These are phyloP conservation scores for Tetramorium bicarinatum DNA, from an alignment of 2,888 invertebrate genomes.

Conservation along the genomic window DNA sequence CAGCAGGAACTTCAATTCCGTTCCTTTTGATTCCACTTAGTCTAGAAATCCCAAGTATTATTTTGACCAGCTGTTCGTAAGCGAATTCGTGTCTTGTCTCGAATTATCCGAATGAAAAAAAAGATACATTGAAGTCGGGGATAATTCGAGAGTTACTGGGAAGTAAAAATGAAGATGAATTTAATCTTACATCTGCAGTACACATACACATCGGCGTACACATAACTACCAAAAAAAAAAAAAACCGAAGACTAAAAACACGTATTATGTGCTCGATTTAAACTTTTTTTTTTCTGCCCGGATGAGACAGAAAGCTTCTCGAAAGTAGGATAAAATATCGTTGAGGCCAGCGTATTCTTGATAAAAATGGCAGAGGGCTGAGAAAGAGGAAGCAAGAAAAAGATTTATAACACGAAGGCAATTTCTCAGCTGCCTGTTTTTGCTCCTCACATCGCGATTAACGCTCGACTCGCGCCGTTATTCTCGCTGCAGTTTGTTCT, in stretches of 20 bases:
- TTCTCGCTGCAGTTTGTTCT: constrained; percentile 69
- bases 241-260: background rate
- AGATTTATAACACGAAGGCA: constrained; percentile 67
- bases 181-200: background rate
- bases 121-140: background rate
- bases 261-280: constrained; percentile 10
- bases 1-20: background rate
- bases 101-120: background rate
- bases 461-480: constrained; percentile 60
- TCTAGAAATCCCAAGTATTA: constrained; percentile 1
- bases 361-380: constrained; percentile 45
- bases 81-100: constrained; percentile 4
- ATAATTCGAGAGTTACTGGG: background rate
- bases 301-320: constrained; percentile 15
- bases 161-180: background rate
- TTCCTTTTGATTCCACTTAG: background rate
- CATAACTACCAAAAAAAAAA: background rate
- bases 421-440: constrained; percentile 61
- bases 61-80: constrained; percentile 8
- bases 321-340: constrained; percentile 45
- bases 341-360: constrained; percentile 44
- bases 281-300: constrained; percentile 28
- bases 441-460: constrained; percentile 62
- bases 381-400: constrained; percentile 49
- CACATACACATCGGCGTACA: background rate